Evolutionary conservation across 2,888 invertebrate genomes (phyloP).

Genomic region (Euproctis similis): DNA sequence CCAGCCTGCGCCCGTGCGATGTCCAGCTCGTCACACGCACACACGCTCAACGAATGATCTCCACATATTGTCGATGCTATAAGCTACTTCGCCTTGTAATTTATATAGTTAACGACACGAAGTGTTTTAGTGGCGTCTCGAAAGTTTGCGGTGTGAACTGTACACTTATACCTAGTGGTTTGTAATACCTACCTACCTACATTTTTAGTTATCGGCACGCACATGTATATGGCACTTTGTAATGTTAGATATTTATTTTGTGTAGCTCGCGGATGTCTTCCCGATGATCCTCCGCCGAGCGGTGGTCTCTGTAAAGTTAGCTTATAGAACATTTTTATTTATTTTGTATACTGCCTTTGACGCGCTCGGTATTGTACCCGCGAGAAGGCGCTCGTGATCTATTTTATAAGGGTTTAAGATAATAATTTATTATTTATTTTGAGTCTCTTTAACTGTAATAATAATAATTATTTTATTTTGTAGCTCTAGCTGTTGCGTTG

Average conservation of each 20-base stretch:
- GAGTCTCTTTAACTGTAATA: slow-evolving; percentile 74
- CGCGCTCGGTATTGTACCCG: slow-evolving; percentile 74
- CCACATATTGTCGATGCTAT: slow-evolving; percentile 70
- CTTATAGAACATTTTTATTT: slow-evolving; percentile 72
- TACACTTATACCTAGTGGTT: too few species aligned
- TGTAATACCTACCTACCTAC: slow-evolving; percentile 50
- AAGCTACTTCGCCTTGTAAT: slow-evolving; percentile 64
- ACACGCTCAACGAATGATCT: slow-evolving; percentile 75
- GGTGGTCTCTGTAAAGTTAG: slow-evolving; percentile 76
- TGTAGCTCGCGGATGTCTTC: slow-evolving; percentile 74
- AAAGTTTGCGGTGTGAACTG: slow-evolving; percentile 73
- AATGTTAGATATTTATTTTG: slow-evolving; percentile 73
- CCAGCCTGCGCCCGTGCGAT: slow-evolving; percentile 61
- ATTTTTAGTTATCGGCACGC: slow-evolving; percentile 68
- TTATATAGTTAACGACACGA: slow-evolving; percentile 56
- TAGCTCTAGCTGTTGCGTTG: slow-evolving; percentile 62
- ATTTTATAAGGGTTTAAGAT: slow-evolving; percentile 75
- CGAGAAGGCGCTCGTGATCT: slow-evolving; percentile 76
- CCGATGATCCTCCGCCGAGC: slow-evolving; percentile 74
- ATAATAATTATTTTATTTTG: slow-evolving; percentile 62
- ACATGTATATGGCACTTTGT: slow-evolving; percentile 74
- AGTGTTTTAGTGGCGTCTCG: slow-evolving; percentile 70
- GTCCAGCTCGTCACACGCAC: slow-evolving; percentile 40
- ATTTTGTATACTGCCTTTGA: slow-evolving; percentile 70
- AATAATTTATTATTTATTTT: slow-evolving; percentile 77